Conservation (phyloP, 1,140 invertebrate genomes). For the Drosophila parabipectinata region DNA sequence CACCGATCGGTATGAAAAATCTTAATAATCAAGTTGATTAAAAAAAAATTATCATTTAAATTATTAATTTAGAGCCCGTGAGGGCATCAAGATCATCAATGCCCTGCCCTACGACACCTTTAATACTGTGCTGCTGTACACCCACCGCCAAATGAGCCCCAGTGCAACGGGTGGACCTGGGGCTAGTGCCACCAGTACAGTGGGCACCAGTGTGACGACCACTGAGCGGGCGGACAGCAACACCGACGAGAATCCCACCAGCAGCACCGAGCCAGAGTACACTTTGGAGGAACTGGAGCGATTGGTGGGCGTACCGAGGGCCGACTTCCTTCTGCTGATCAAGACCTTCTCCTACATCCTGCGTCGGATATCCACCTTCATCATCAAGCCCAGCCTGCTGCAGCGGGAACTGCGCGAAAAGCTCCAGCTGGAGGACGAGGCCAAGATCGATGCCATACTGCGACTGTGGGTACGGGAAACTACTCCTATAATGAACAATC, state of each 20-base stretch:
- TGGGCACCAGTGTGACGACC: constrained; percentile 67
- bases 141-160: constrained; percentile 81
- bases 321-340: constrained; percentile 77
- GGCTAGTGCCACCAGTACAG: constrained; percentile 22
- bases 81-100: constrained; percentile 84
- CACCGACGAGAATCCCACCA: constrained; percentile 41
- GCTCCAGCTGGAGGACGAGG: constrained; percentile 77
- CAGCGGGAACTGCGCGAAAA: constrained; percentile 80
- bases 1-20: constrained; percentile 66
- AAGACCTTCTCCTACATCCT: constrained; percentile 83
- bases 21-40: background rate
- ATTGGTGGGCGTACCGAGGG: constrained; percentile 74
- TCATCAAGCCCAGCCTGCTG: constrained; percentile 78
- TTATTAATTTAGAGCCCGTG: constrained; percentile 64
- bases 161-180: constrained; percentile 10
- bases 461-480: constrained; percentile 79
- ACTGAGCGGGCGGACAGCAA: constrained; percentile 56
- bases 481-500: constrained; percentile 77
- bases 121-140: constrained; percentile 78
- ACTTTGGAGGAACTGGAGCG: constrained; percentile 78
- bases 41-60: background rate
- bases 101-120: constrained; percentile 78
- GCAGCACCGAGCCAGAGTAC: constrained; percentile 65
- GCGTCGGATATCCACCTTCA: constrained; percentile 80
- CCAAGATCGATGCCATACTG: constrained; percentile 83